Evolutionary conservation across 2,113 vertebrate genomes (phyloP).

Genomic region (Balaenoptera acutorostrata): DNA sequence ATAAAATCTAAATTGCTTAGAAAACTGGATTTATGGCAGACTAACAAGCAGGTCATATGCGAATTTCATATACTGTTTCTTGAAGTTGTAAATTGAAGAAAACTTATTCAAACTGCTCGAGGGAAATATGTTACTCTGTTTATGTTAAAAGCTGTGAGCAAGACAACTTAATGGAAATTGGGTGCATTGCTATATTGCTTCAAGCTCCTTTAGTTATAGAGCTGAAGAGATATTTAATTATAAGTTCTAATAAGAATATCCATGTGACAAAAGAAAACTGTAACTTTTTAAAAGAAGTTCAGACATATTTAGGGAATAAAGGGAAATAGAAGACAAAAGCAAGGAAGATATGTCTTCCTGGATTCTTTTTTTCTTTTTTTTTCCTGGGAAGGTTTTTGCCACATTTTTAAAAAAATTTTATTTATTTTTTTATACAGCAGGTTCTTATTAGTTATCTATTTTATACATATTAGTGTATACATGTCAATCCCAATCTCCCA

Average conservation of each 20-base stretch:
- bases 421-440: too few relatives aligned
- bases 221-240: conserved; percentile 42
- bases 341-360: background rate
- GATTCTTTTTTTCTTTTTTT: background rate
- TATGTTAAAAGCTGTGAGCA: conserved; percentile 29
- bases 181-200: background rate
- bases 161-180: conserved; percentile 29
- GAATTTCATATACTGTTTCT: conserved; percentile 26
- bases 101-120: conserved; percentile 33
- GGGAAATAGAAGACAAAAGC: background rate
- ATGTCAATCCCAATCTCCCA: too few relatives aligned
- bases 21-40: background rate
- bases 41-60: background rate
- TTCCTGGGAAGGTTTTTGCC: too few relatives aligned
- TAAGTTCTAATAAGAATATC: conserved; percentile 38
- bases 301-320: background rate
- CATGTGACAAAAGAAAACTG: background rate
- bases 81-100: conserved; percentile 24
- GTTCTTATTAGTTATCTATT: too few relatives aligned
- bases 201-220: conserved; percentile 27
- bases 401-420: too few relatives aligned
- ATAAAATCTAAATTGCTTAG: conserved; percentile 33
- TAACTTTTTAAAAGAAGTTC: background rate
- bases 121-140: conserved; percentile 32
- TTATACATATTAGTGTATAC: too few relatives aligned